Base-by-base conservation (phyloP, 2,113 vertebrate species). In the Labeo rohita region DNA sequence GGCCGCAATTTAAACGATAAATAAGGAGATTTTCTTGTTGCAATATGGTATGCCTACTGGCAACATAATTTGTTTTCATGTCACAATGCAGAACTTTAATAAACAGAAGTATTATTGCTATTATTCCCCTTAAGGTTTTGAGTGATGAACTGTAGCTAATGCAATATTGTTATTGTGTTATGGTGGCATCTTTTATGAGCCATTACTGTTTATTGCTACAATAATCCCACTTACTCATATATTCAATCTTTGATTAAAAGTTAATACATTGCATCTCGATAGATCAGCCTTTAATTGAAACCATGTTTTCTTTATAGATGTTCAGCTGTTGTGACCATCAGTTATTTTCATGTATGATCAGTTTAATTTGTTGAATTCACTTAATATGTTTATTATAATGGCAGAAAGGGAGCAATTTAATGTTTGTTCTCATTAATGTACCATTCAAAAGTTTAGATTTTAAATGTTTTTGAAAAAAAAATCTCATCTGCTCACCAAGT, bases 351-450 rank as follows among this genome's bases (percentile, higher is more conserved):
- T 13, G 3, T 59, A 5, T 39, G 0, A 59, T 59, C 52, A 34
- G 49, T 18, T 54, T 61, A 2, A 28, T 28, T 65, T 16, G 8
- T 28, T 77, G 15, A 52, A 36, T 61, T 52, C 43, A 39, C 45
- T 49, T 3, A 52, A 18, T 70, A 3, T 84, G 43, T 88, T 86
- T 90, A 86, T 92, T 91, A 91, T 91, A 91, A 63, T 80, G 8
- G 3, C 3, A 65, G 21, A 79, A 4, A 78, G 18, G 2, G 39
- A 36, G 10, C 50, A 11, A 34, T 76, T 52, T 76, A 28, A 50
- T 45, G 70, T n/a, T 73, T 16, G 16, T 43, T 9, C 34, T 47
- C 28, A 28, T 28, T 28, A 1, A 28, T 28, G 28, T 28, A 28
- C 28, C 28, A 28, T 28, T 28, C 28, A 28, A 2, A 28, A 28